Percentiles rank a stretch among this genome's conserved stretches.
phyloP scores from a whole-genome alignment of 1,140 invertebrate genomes.

The Atta colombica region DNA sequence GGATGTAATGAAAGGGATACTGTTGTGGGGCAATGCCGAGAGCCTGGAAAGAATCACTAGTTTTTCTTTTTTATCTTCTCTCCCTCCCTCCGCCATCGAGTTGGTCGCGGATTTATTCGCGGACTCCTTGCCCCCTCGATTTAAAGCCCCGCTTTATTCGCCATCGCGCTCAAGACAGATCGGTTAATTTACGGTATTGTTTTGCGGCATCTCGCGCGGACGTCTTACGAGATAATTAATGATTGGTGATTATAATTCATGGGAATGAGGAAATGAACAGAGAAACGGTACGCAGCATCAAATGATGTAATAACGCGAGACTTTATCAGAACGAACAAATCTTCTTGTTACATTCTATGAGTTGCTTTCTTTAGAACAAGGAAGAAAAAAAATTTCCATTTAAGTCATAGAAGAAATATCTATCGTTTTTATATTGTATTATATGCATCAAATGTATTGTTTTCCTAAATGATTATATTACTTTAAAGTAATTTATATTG shows the following conservation, averaged over 20 bases:
- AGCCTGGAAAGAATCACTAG: slow-evolving; percentile 54
- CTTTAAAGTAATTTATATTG: not conserved
- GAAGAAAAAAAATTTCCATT: not conserved
- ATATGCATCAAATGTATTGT: not conserved
- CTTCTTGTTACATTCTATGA: slow-evolving; percentile 18
- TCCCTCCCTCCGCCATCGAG: not conserved
- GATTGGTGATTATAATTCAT: slow-evolving; percentile 55
- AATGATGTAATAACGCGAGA: slow-evolving; percentile 12
- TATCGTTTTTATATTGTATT: not conserved
- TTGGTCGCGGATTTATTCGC: slow-evolving; percentile 57
- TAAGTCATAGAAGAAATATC: not conserved
- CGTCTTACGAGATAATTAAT: slow-evolving; percentile 43
- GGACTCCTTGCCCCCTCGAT: slow-evolving; percentile 42
- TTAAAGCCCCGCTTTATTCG: slow-evolving; percentile 56
- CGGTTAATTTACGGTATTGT: slow-evolving; percentile 66
- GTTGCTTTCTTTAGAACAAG: not conserved
- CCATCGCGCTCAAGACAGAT: slow-evolving; percentile 39
- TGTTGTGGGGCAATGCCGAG: slow-evolving; percentile 62
- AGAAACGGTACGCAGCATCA: not conserved
- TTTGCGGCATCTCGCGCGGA: slow-evolving; percentile 21
- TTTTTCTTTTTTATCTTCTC: not conserved
- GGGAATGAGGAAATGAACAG: slow-evolving; percentile 40
- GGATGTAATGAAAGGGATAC: slow-evolving; percentile 76
- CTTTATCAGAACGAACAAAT: slow-evolving; percentile 19
- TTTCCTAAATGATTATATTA: not conserved